Evolutionary conservation across 2,113 vertebrate genomes (phyloP), one percentile per base, ranked within the genome.

Genomic region (Calypte anna): DNA sequence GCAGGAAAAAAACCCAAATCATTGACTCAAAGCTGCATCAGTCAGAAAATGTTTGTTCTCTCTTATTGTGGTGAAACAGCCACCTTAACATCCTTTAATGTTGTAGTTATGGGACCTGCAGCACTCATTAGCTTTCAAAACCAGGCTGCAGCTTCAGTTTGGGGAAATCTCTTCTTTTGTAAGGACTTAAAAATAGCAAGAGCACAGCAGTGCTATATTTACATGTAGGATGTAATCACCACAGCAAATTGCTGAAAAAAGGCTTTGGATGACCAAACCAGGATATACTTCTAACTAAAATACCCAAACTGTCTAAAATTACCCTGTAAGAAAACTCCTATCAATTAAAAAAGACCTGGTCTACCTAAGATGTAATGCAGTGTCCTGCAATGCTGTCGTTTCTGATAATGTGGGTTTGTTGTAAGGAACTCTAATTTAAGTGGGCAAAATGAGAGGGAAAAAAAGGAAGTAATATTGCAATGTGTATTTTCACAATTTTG

Each of bases 11-110:
- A 94, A 88, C 11, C 63, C 63, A 77, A 75, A 72, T 25, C n/a
- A 54, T 55, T 93, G 68, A 94, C 51, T 93, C 92, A 92, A 90
- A 86, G 48, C 64, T 86, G 72, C 68, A 59, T 63, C 21, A 73
- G 19, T 24, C 31, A 88, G 30, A 79, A 93, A 36, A 72, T 2
- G 5, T 21, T 69, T 88, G 58, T 36, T 73, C 76, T 64, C 62
- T 82, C 50, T 50, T 30, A 61, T 1, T 68, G 40, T 62, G 63
- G 44, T 69, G 36, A 91, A 95, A 68, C 3, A 88, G 46, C 4
- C 72, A 82, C 44, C 61, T 85, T 46, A 89, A 62, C 10, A 17
- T 24, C 36, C 24, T 87, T 82, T 38, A 75, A 40, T 16, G 74
- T 5, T 23, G 31, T 27, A 70, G 74, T 62, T 53, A 86, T 8